phyloP scores from a whole-genome alignment of 2,797 vertebrate genomes.

The Scyliorhinus canicula region DNA sequence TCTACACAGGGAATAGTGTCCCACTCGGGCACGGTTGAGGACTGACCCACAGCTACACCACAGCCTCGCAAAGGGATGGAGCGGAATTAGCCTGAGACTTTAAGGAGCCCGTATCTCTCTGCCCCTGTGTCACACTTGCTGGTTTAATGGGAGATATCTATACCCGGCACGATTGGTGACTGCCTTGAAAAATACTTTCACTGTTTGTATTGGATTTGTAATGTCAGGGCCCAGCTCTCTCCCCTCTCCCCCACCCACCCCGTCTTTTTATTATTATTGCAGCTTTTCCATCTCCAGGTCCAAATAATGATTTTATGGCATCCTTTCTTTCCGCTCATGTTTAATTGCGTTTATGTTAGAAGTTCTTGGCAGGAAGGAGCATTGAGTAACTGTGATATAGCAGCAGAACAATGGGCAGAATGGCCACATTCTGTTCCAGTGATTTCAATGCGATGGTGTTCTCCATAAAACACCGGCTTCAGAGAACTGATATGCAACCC shows the following conservation, averaged over 20 bases:
- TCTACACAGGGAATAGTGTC: too few relatives aligned
- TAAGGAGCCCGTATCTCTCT: too few relatives aligned
- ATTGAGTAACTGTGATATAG: neutral
- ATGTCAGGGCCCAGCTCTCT: neutral
- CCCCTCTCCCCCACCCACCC: too few relatives aligned
- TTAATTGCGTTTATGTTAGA: neutral
- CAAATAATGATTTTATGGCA: too few relatives aligned
- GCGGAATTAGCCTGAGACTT: too few relatives aligned
- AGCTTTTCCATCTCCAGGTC: neutral
- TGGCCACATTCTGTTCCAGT: neutral
- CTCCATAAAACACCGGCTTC: neutral
- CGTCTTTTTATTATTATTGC: neutral
- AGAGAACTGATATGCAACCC: neutral
- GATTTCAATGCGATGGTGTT: neutral
- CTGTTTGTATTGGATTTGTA: neutral
- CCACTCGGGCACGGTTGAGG: too few relatives aligned
- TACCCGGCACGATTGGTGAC: too few relatives aligned
- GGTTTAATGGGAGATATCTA: too few relatives aligned
- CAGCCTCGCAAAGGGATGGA: too few relatives aligned
- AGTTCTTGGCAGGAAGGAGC: neutral
- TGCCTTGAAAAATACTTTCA: neutral
- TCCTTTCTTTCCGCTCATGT: too few relatives aligned
- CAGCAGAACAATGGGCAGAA: neutral
- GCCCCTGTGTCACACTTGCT: too few relatives aligned
- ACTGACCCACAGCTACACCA: too few relatives aligned